phyloP scores from a whole-genome alignment of 1,140 invertebrate genomes.

The Lordiphosa mommai region DNA sequence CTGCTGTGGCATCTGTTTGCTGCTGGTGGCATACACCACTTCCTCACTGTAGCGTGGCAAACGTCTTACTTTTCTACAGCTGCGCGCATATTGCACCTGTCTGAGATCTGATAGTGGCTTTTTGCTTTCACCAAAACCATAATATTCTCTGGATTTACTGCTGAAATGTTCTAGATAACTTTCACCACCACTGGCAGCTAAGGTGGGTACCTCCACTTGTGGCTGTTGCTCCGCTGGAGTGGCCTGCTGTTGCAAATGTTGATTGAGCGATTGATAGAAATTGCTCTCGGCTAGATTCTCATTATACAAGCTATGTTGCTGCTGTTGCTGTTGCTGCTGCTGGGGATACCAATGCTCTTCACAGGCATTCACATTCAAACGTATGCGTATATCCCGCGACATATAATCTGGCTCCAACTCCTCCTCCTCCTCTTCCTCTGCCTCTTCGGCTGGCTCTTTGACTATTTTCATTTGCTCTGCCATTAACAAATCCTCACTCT shows the following conservation, averaged over 20 bases:
- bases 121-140: conserved; percentile 49
- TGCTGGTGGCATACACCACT: conserved; percentile 63
- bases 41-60: conserved; percentile 13
- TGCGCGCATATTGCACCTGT: conserved; percentile 56
- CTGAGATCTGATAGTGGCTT: conserved; percentile 53
- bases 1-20: conserved; percentile 37
- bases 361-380: conserved; percentile 64
- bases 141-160: conserved; percentile 50
- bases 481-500: conserved; percentile 62
- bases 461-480: conserved; percentile 62
- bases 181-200: conserved; percentile 43
- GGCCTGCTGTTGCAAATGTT: conserved; percentile 68
- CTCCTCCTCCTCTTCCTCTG: background rate
- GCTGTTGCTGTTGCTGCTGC: conserved; percentile 13
- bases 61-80: conserved; percentile 18
- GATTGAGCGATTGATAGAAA: conserved; percentile 78
- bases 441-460: conserved; percentile 16
- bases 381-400: conserved; percentile 60
- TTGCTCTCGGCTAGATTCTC: conserved; percentile 75
- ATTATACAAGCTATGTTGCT: conserved; percentile 47
- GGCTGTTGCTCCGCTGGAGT: background rate
- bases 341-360: conserved; percentile 60
- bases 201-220: conserved; percentile 2
- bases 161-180: conserved; percentile 74
- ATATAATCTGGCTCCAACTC: conserved; percentile 39